A percentile compares a stretch with the other conserved stretches of the same genome.
These are phyloP conservation scores for Takifugu bimaculatus DNA, from an alignment of 2,113 vertebrate species.

Conservation along the genomic window DNA sequence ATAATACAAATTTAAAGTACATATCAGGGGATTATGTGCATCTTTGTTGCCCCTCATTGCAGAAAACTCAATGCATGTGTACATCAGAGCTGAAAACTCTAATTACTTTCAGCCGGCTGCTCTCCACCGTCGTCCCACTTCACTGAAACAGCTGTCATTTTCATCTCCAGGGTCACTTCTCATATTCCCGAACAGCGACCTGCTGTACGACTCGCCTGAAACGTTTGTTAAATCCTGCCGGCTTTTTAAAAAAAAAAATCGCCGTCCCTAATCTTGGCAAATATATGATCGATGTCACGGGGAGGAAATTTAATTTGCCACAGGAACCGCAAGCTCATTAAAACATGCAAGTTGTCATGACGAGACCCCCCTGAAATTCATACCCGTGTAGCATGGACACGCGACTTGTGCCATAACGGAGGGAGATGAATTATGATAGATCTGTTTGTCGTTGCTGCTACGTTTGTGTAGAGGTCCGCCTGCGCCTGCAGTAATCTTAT, in stretches of 20 bases:
- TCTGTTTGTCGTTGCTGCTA: slow-evolving; percentile 32
- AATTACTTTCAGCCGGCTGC: slow-evolving; percentile 46
- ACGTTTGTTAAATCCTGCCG: slow-evolving; percentile 18
- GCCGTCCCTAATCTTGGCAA: slow-evolving; percentile 11
- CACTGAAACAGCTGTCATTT: slow-evolving; percentile 58
- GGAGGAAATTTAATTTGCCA: slow-evolving; percentile 44
- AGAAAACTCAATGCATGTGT: slow-evolving; percentile 13
- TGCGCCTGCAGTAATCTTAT: slow-evolving; percentile 65
- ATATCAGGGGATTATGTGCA: slow-evolving; percentile 4
- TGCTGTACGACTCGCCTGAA: slow-evolving; percentile 41
- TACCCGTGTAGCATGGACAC: slow-evolving; percentile 6
- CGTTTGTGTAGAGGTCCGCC: slow-evolving; percentile 26
- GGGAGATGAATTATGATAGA: slow-evolving; percentile 37
- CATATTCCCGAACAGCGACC: slow-evolving; percentile 44
- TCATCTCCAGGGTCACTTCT: slow-evolving; percentile 54
- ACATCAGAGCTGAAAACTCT: slow-evolving; percentile 30
- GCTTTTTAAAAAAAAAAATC: not conserved
- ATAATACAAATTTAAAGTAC: not conserved
- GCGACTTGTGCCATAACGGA: slow-evolving; percentile 12
- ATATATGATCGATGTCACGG: slow-evolving; percentile 47
- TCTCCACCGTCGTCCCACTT: slow-evolving; percentile 43
- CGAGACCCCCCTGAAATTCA: slow-evolving; percentile 17
- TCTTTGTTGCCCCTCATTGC: not conserved
- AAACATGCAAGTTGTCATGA: slow-evolving; percentile 48
- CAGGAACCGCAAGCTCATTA: slow-evolving; percentile 56